Percentiles rank a stretch among this genome's conserved stretches.
Conservation (phyloP, 2,888 invertebrate genomes). For the Platerodrilus igneus region DNA sequence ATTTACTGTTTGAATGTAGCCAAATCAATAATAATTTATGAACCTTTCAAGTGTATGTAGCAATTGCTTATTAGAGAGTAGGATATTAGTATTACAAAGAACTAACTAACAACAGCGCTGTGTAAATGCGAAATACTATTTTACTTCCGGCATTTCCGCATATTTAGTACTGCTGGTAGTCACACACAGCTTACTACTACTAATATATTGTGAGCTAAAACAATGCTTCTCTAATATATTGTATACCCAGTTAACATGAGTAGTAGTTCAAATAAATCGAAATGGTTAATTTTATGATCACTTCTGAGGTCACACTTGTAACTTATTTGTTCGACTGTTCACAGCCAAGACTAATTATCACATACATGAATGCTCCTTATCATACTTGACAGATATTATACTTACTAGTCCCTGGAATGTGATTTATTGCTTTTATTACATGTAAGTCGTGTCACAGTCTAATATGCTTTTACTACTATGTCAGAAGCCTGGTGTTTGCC, state of each 20-base stretch:
- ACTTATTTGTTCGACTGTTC: constrained; percentile 36
- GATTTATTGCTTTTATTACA: constrained; percentile 29
- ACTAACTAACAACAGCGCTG: too few relatives aligned
- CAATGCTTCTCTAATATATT: constrained; percentile 43
- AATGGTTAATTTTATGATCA: constrained; percentile 26
- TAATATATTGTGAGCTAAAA: constrained; percentile 42
- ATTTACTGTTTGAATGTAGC: too few relatives aligned
- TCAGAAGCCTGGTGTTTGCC: constrained; percentile 39
- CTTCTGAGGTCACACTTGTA: constrained; percentile 19
- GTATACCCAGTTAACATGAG: constrained; percentile 40
- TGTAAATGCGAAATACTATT: too few relatives aligned
- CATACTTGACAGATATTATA: constrained; percentile 48
- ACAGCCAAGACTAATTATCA: constrained; percentile 47
- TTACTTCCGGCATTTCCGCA: constrained; percentile 10
- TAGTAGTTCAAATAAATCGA: constrained; percentile 30
- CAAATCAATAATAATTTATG: too few relatives aligned
- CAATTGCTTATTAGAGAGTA: too few relatives aligned
- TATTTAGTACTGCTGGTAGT: constrained; percentile 18
- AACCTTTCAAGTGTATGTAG: too few relatives aligned
- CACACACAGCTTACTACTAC: constrained; percentile 19
- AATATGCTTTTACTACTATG: constrained; percentile 32
- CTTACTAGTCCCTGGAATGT: constrained; percentile 38
- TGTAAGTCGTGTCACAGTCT: constrained; percentile 29
- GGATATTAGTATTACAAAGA: too few relatives aligned
- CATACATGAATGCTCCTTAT: constrained; percentile 48